Evolutionary conservation across 1,140 invertebrate species (phyloP).

Genomic region (Cyrtorhinus lividipennis): DNA sequence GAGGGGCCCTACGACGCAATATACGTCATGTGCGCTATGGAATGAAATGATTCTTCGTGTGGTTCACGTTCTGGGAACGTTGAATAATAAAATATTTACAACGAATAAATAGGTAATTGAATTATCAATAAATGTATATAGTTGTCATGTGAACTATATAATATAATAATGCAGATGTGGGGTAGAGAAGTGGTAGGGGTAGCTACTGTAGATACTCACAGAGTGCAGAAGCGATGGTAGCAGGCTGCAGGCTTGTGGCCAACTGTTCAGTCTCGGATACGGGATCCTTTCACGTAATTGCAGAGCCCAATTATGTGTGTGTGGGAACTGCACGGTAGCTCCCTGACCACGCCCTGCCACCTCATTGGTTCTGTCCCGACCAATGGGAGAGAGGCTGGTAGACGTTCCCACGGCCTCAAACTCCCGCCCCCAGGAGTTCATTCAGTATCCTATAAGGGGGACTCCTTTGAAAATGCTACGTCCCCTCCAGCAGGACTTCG

Average conservation of each 20-base stretch:
- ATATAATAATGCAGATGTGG: not conserved
- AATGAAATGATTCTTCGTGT: too few species aligned
- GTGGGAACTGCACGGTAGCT: constrained; percentile 24
- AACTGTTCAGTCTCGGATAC: constrained; percentile 12
- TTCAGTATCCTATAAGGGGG: not conserved
- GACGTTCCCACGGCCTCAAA: constrained; percentile 15
- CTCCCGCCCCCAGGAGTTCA: not conserved
- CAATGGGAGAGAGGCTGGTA: not conserved
- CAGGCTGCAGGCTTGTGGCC: constrained; percentile 14
- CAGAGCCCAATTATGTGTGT: constrained; percentile 18
- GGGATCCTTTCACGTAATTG: constrained; percentile 17
- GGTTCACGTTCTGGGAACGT: too few species aligned
- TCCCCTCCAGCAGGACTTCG: not conserved
- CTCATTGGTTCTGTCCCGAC: not conserved
- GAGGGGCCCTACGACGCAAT: too few species aligned
- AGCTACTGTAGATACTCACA: constrained; percentile 20
- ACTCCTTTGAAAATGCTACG: not conserved
- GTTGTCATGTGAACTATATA: not conserved
- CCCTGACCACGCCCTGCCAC: constrained; percentile 13
- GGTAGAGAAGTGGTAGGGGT: constrained; percentile 18
- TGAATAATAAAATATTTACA: too few species aligned
- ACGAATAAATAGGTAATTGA: too few species aligned
- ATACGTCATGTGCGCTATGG: too few species aligned
- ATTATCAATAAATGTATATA: not conserved
- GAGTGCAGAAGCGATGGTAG: constrained; percentile 18